Evolutionary conservation across 2,888 invertebrate species (phyloP).

Genomic region (Amorpha juglandis): DNA sequence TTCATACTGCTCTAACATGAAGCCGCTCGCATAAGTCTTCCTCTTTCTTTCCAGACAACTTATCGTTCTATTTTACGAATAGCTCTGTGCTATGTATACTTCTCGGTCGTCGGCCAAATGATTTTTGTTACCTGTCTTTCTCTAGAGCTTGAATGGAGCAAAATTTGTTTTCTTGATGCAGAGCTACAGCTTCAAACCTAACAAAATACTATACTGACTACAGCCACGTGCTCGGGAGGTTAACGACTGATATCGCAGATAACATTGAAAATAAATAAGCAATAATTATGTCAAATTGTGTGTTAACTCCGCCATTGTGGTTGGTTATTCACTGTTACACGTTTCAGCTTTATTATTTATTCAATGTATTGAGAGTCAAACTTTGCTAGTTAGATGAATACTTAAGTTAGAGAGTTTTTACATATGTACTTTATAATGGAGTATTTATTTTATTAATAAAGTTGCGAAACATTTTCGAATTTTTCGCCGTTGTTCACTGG

Average conservation of each 20-base stretch:
- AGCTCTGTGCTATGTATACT: slow-evolving; percentile 84
- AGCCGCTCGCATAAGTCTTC: slow-evolving; percentile 51
- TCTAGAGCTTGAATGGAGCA: slow-evolving; percentile 82
- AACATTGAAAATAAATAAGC: slow-evolving; percentile 79
- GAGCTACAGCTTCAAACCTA: slow-evolving; percentile 83
- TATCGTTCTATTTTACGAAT: slow-evolving; percentile 83
- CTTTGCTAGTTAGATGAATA: neutral
- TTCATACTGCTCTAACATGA: slow-evolving; percentile 62
- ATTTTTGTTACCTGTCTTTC: slow-evolving; percentile 83
- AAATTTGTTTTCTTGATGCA: slow-evolving; percentile 77
- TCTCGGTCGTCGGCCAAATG: slow-evolving; percentile 82
- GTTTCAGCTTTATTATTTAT: neutral
- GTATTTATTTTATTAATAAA: neutral
- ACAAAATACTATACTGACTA: slow-evolving; percentile 79
- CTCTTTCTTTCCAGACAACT: slow-evolving; percentile 67
- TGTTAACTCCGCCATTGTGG: slow-evolving; percentile 21
- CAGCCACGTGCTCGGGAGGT: slow-evolving; percentile 78
- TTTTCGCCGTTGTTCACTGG: neutral
- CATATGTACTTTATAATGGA: neutral
- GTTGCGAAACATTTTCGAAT: neutral
- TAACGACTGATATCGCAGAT: slow-evolving; percentile 80
- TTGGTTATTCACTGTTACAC: neutral
- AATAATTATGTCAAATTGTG: slow-evolving; percentile 43
- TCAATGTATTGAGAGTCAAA: neutral
- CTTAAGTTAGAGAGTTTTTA: neutral